A percentile compares a stretch with the other conserved stretches of the same genome.
These are phyloP conservation scores for Gallinago stenura DNA, from an alignment of 2,797 vertebrate species.

Conservation along the genomic window DNA sequence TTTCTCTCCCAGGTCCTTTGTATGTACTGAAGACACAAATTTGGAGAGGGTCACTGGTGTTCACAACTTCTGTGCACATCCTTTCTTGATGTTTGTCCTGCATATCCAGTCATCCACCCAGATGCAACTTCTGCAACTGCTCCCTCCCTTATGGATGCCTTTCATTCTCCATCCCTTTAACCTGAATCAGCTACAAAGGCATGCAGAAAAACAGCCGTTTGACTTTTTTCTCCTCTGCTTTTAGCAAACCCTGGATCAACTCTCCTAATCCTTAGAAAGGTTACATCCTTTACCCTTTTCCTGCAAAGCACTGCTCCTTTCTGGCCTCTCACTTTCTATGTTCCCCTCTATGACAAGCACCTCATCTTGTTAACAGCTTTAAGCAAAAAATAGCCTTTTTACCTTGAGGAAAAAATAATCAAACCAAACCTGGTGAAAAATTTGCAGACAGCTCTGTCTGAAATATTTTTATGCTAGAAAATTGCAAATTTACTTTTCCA, in stretches of 20 bases:
- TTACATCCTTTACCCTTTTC: constrained; percentile 15
- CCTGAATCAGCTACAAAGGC: background rate
- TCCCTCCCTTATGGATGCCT: background rate
- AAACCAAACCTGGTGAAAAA: background rate
- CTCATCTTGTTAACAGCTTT: constrained; percentile 1
- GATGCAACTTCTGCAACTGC: background rate
- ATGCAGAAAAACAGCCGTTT: background rate
- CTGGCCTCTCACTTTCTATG: constrained; percentile 18
- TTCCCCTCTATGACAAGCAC: background rate
- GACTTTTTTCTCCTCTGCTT: background rate
- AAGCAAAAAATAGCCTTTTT: background rate
- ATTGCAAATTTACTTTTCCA: background rate
- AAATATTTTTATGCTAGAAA: constrained; percentile 11
- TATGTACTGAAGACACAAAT: background rate
- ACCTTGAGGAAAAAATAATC: background rate
- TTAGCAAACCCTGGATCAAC: constrained; percentile 22
- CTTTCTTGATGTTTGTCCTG: background rate
- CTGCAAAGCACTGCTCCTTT: background rate
- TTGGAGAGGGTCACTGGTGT: accelerated
- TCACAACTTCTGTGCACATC: background rate
- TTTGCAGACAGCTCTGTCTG: background rate
- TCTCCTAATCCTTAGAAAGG: constrained; percentile 32
- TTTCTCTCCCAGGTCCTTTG: background rate
- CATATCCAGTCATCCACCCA: background rate
- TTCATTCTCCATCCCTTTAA: background rate